Evolutionary conservation across 2,888 invertebrate genomes (phyloP).

Genomic region (Cerastis leucographa): DNA sequence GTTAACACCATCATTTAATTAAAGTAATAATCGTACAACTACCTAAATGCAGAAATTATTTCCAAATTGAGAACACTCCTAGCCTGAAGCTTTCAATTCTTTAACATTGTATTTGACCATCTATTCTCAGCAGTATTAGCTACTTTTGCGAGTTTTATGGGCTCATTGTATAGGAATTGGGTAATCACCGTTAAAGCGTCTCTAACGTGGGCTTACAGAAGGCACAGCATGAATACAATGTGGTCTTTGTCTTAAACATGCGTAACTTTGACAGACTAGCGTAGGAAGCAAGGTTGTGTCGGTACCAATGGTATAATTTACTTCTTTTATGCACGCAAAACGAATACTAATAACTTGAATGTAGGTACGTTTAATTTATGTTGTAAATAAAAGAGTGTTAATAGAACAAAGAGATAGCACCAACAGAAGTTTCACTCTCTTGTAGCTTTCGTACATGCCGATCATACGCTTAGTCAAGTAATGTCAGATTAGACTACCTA

Average conservation of each 20-base stretch:
- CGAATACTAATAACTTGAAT: constrained; percentile 57
- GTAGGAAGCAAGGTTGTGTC: constrained; percentile 62
- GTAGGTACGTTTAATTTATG: constrained; percentile 30
- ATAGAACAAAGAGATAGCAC: neutral
- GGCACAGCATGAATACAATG: constrained; percentile 28
- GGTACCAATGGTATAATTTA: constrained; percentile 52
- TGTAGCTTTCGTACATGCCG: neutral
- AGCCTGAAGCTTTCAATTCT: constrained; percentile 1
- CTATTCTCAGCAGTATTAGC: neutral
- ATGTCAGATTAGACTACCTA: too few species aligned
- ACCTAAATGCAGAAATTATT: neutral
- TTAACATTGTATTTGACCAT: neutral
- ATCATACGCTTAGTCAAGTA: neutral
- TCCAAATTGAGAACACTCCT: neutral
- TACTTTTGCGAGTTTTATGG: constrained; percentile 25
- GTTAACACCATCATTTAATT: neutral
- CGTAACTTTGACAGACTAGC: constrained; percentile 51
- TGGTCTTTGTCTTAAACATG: constrained; percentile 42
- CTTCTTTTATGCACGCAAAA: constrained; percentile 42
- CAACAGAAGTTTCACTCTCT: constrained; percentile 2
- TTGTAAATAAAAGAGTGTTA: constrained; percentile 2
- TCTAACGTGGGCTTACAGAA: constrained; percentile 38
- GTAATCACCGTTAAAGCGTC: constrained; percentile 36
- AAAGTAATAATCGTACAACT: neutral
- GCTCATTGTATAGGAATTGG: constrained; percentile 23